Conservation (phyloP, 2,113 vertebrate species). For the Scortum barcoo region DNA sequence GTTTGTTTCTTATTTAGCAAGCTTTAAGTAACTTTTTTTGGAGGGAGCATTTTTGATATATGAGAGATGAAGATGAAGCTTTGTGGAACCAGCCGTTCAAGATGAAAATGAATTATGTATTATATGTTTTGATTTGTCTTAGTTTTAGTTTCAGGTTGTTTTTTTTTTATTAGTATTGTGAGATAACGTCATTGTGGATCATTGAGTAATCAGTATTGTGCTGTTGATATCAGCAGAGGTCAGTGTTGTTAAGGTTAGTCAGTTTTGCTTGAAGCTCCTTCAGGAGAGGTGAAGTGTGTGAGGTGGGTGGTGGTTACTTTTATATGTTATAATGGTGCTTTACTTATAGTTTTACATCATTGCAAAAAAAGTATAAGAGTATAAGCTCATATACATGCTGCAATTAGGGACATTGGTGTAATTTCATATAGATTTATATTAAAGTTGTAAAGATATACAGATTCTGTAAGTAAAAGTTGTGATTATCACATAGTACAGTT, state of each 20-base stretch:
- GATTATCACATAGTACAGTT: no score
- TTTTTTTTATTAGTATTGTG: background rate
- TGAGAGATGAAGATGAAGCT: background rate
- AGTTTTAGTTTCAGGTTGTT: background rate
- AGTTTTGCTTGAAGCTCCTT: background rate
- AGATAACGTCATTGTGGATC: background rate
- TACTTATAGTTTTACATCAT: background rate
- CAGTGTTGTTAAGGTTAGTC: slow-evolving; percentile 1
- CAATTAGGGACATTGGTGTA: background rate
- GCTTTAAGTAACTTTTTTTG: background rate
- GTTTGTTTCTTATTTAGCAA: background rate
- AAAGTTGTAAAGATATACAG: background rate
- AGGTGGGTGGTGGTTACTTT: background rate
- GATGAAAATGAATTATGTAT: background rate
- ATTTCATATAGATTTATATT: no score
- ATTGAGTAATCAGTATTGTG: background rate
- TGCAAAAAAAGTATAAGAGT: background rate
- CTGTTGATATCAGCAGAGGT: slow-evolving; percentile 20
- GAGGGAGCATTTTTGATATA: background rate
- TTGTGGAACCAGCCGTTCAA: background rate
- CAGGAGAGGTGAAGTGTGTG: background rate
- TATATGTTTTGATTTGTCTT: background rate
- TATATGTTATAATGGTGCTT: no score
- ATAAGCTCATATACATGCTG: background rate
- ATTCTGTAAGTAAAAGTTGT: background rate